These are phyloP conservation scores for Drosophila pseudoobscura DNA, from an alignment of 1,140 invertebrate genomes.

Conservation along the genomic window DNA sequence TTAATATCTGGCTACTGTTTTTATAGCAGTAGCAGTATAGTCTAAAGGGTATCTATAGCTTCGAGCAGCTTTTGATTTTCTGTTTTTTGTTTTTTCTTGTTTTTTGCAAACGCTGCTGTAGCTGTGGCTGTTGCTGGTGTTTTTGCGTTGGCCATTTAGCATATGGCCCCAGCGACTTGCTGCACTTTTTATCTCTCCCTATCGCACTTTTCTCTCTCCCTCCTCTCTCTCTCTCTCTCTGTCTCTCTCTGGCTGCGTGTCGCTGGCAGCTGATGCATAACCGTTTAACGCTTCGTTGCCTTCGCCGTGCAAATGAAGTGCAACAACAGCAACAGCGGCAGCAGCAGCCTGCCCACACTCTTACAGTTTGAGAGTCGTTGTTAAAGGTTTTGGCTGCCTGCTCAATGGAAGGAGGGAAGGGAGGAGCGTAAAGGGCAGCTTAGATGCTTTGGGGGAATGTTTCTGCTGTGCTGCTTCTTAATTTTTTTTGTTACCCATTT, in stretches of 20 bases:
- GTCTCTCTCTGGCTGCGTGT: slow-evolving; percentile 24
- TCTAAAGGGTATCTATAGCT: too few species aligned
- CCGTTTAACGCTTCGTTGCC: slow-evolving; percentile 67
- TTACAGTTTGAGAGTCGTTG: slow-evolving; percentile 44
- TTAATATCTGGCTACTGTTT: too few species aligned
- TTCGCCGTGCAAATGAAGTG: slow-evolving; percentile 67
- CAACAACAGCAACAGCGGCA: slow-evolving; percentile 51
- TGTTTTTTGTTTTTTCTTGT: slow-evolving; percentile 2
- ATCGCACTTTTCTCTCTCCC: neutral
- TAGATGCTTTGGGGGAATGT: too few species aligned
- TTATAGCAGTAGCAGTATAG: too few species aligned
- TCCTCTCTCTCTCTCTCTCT: neutral
- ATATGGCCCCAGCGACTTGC: slow-evolving; percentile 42
- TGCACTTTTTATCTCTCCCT: slow-evolving; percentile 9
- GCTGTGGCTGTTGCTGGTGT: slow-evolving; percentile 3
- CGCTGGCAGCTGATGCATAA: slow-evolving; percentile 56
- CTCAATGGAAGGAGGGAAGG: neutral
- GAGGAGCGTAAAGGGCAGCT: neutral
- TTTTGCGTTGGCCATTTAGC: slow-evolving; percentile 37
- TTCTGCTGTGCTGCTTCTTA: neutral
- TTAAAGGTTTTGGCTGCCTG: too few species aligned
- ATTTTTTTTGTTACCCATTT: slow-evolving; percentile 1
- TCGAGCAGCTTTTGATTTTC: too few species aligned
- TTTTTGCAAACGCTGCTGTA: slow-evolving; percentile 16
- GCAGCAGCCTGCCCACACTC: slow-evolving; percentile 7